These are phyloP conservation scores for Lordiphosa mommai DNA, from an alignment of 1,140 invertebrate genomes.

Conservation along the genomic window DNA sequence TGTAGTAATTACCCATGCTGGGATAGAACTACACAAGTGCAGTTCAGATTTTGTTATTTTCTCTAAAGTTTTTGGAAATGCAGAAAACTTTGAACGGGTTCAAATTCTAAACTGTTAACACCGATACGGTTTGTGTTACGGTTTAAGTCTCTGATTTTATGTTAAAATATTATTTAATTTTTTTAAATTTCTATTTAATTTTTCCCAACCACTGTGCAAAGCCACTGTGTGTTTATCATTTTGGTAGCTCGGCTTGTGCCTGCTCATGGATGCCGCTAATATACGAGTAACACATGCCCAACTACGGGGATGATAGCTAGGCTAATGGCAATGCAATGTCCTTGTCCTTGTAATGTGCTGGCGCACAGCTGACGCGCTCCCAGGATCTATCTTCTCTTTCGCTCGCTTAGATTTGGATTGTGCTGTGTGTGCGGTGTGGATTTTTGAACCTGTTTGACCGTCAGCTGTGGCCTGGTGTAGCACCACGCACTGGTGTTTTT, in stretches of 20 bases:
- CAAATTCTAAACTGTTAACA: too few relatives aligned
- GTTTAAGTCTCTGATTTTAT: too few relatives aligned
- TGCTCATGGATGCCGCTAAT: constrained; percentile 59
- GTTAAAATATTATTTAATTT: not conserved
- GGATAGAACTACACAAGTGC: too few relatives aligned
- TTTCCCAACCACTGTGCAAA: constrained; percentile 18
- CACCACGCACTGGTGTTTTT: constrained; percentile 60
- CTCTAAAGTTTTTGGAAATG: too few relatives aligned
- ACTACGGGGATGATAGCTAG: constrained; percentile 4
- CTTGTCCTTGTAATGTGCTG: constrained; percentile 77
- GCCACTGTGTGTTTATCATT: constrained; percentile 46
- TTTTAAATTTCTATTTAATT: not conserved
- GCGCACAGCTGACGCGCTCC: constrained; percentile 72
- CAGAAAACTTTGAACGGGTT: too few relatives aligned
- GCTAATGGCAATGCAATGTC: constrained; percentile 71
- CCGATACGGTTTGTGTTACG: too few relatives aligned
- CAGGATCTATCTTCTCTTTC: constrained; percentile 20
- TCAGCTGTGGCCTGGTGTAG: constrained; percentile 50
- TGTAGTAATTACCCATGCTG: too few relatives aligned
- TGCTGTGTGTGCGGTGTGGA: constrained; percentile 32
- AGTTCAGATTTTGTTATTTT: too few relatives aligned
- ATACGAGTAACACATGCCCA: constrained; percentile 20
- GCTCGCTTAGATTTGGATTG: not conserved
- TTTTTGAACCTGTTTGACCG: constrained; percentile 64
- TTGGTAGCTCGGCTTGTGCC: constrained; percentile 50